Percentiles rank a stretch among this genome's conserved stretches.
These are phyloP conservation scores for Pseudobourletiella spinata DNA, from an alignment of 1,140 invertebrate genomes.

Conservation along the genomic window DNA sequence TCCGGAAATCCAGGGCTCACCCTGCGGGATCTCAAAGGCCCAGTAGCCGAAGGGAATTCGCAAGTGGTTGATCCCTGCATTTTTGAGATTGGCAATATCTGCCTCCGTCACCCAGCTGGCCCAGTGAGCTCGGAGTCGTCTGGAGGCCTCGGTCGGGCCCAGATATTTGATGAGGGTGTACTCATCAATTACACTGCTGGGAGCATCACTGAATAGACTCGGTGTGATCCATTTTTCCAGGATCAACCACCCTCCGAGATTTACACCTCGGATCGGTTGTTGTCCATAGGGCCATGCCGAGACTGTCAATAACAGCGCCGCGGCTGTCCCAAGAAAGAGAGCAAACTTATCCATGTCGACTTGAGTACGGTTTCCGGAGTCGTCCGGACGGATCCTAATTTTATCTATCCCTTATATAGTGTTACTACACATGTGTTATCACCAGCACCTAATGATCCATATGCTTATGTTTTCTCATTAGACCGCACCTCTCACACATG, in stretches of 20 bases:
- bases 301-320: too few species aligned
- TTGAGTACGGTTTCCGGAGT: too few species aligned
- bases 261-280: slow-evolving; percentile 33
- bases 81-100: slow-evolving; percentile 21
- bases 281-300: too few species aligned
- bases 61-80: slow-evolving; percentile 28
- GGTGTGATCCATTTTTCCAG: slow-evolving; percentile 34
- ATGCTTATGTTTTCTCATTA: too few species aligned
- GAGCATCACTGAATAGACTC: slow-evolving; percentile 7
- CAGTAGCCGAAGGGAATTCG: slow-evolving; percentile 32
- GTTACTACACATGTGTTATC: too few species aligned
- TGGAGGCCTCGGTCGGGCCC: slow-evolving; percentile 17
- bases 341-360: too few species aligned
- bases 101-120: slow-evolving; percentile 26
- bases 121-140: slow-evolving; percentile 21
- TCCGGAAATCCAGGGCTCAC: slow-evolving; percentile 28
- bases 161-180: slow-evolving; percentile 15
- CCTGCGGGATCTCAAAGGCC: slow-evolving; percentile 24
- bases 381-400: too few species aligned
- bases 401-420: too few species aligned
- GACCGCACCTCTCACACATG: too few species aligned
- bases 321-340: too few species aligned
- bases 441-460: too few species aligned
- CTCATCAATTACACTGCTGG: slow-evolving; percentile 21
- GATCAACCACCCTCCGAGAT: slow-evolving; percentile 31